Evolutionary conservation across 2,888 invertebrate genomes (phyloP).

Genomic region (Catocala nupta): DNA sequence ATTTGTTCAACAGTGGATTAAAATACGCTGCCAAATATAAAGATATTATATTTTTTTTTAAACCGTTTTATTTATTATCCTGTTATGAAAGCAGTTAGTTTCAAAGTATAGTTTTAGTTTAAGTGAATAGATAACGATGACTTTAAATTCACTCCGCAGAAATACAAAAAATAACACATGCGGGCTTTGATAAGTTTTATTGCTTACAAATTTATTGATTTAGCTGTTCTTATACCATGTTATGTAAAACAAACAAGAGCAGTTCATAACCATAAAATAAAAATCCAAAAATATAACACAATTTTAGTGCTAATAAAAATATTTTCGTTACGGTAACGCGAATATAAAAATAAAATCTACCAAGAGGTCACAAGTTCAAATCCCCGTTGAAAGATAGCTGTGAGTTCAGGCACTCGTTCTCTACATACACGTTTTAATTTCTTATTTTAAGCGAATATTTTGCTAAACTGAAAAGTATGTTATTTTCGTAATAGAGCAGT

Average conservation of each 20-base stretch:
- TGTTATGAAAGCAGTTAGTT: no score
- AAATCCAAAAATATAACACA: neutral
- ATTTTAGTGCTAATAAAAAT: neutral
- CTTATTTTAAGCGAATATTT: neutral
- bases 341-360: neutral
- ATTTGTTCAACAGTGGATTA: no score
- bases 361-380: constrained; percentile 5
- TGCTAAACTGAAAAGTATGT: neutral
- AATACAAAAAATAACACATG: constrained; percentile 6
- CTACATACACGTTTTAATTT: neutral
- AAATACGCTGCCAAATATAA: no score
- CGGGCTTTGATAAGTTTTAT: constrained; percentile 38
- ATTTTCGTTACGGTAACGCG: no score
- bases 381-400: neutral
- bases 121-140: no score
- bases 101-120: no score
- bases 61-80: no score
- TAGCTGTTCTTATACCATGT: constrained; percentile 15
- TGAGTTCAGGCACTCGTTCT: neutral
- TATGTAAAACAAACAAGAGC: constrained; percentile 34
- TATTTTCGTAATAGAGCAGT: neutral
- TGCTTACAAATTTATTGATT: constrained; percentile 12
- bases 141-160: neutral
- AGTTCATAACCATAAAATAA: constrained; percentile 13
- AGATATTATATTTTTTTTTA: no score